Base-by-base conservation (phyloP, 2,113 vertebrate genomes). In the Daubentonia madagascariensis region DNA sequence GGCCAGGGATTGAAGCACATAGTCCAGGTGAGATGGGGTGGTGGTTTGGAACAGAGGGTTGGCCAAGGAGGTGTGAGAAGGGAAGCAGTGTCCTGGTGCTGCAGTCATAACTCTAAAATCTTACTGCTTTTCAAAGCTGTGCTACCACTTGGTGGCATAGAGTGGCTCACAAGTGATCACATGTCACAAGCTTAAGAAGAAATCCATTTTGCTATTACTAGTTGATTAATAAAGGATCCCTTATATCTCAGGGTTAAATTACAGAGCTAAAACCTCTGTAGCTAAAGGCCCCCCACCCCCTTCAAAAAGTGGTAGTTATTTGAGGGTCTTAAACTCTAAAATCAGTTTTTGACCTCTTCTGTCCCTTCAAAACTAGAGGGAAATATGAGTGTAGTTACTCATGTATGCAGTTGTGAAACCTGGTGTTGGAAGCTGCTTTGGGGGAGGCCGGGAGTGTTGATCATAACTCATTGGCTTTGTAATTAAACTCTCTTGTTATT, bases 311-410 rank as follows among this genome's bases (percentile, higher is more conserved):
- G 48, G 20, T 18, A 0, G 16, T 52, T 43, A 10, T 43, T 61
- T 16, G 28, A 59, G 45, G 32, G 76, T 0, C 0, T 81, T 28
- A 40, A n/a, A 3, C 6, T 6, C 43, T 9, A 6, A n/a, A 40
- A 11, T 61, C 22, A 2, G 32, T 22, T 3, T 50, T 76, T 37
- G 30, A 72, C 52, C 10, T 13, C 48, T 72, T 28, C 45, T 59
- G 45, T 65, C 52, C n/a, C 25, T 76, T 48, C n/a, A 8, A 9
- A 67, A 40, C 0, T 1, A 48, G 59, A 63, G 25, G 52, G n/a
- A 25, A 0, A 1, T 1, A 5, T 3, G 12, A 3, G 5, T 0
- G 37, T 11, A 0, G 13, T 59, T 7, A 14, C 30, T 35, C 20
- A 37, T 37, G 76, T 32, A 4, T 45, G 86, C 14, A 11, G 18